Percentiles rank a stretch among this genome's conserved stretches.
phyloP scores from a whole-genome alignment of 1,140 invertebrate species.

The Anastatus disparis region DNA sequence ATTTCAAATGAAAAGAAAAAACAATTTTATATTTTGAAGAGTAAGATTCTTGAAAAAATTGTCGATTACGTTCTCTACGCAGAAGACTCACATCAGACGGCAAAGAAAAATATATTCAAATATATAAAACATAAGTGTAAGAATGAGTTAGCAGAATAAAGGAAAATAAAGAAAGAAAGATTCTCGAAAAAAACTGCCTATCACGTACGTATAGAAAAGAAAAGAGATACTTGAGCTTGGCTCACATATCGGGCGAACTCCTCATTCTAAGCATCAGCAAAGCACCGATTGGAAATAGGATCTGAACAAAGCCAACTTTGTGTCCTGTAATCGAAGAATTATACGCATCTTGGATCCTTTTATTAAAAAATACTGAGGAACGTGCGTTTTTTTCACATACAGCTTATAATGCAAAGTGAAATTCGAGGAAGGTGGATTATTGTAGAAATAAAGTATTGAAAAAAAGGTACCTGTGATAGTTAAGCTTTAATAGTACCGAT shows the following conservation, averaged over 20 bases:
- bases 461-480: too few species aligned
- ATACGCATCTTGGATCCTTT: neutral
- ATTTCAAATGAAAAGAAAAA: too few species aligned
- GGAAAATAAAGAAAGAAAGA: neutral
- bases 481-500: too few species aligned
- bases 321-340: neutral
- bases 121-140: neutral
- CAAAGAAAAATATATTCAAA: neutral
- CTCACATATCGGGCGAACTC: too few species aligned
- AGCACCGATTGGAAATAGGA: neutral
- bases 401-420: conserved; percentile 2
- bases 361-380: neutral
- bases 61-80: neutral
- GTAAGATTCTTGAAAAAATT: neutral
- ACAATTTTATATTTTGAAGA: neutral
- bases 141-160: neutral
- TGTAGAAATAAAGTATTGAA: too few species aligned
- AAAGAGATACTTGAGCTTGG: too few species aligned
- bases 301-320: neutral
- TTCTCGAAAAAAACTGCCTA: neutral
- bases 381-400: neutral
- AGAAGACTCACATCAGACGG: neutral
- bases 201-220: conserved; percentile 2
- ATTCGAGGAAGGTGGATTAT: conserved; percentile 22
- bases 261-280: too few species aligned